Base-by-base conservation (phyloP, 2,797 vertebrate species). In the Pristis pectinata region DNA sequence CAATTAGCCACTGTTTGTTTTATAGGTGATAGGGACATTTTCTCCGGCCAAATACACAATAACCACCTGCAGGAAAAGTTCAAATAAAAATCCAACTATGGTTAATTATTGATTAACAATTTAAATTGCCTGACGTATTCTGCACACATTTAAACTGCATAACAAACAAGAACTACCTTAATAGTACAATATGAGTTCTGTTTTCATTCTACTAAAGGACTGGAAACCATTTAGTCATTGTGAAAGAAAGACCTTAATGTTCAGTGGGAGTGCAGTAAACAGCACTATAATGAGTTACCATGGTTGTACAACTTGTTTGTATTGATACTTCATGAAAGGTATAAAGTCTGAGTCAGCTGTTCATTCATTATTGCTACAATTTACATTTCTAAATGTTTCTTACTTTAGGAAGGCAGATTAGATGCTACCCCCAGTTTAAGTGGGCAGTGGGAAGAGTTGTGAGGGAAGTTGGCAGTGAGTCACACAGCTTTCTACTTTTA, bases 81-180 rank as follows among this genome's bases (percentile, higher is more conserved):
- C 15, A 64, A 64, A 67, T 59, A 91, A 67, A 17, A 91, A 91
- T 67, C 59, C 87, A 67, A 59, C 87, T 17, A 64, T 91, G 19
- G 59, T 91, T 91, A 91, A 61, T 91, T 91, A 91, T 37, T 91
- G 59, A 64, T 91, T 91, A 64, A 91, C 87, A 91, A 64, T 67
- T 67, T 91, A 91, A 61, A 91, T 64, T 91, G 87, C 13, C 56
- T 89, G 85, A 89, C 15, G 17, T 91, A 64, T 41, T 64, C 6
- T 24, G 59, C 87, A 67, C 59, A 64, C n/a, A 64, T 19, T 91
- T 91, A 37, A 64, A 91, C n/a, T 91, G 59, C 87, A 64, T 37
- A 67, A 67, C 56, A 91, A 91, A 91, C n/a, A 91, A 8, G 7
- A n/a, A n/a, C 37, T 41, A 79, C 13, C 59, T 10, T 64, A 91